Evolutionary conservation across 1,140 invertebrate species (phyloP), one percentile per base, ranked within the genome.

Genomic region (Neuroterus valhalla): DNA sequence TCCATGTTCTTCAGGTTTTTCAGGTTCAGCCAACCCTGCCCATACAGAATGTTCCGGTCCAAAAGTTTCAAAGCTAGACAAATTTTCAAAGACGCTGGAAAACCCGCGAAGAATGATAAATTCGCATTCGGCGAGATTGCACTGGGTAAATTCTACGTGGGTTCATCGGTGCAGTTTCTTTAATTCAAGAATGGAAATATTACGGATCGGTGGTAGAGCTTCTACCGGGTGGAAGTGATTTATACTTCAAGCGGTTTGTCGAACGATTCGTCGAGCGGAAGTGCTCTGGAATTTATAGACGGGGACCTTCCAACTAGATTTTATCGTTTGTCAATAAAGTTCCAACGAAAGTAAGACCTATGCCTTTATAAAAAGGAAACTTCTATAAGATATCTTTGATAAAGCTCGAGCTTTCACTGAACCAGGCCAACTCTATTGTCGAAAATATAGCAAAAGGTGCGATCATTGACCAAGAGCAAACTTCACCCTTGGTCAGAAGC

Each of bases 241-340:
- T 86, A 86, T 83, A 78, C 77, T 78, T 83, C 79, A 80, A 81
- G 80, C 79, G 86, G 85, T 87, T 86, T 86, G 86, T 87, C 84
- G 82, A 87, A 84, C 83, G 83, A 84, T 79, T 82, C 77, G 78
- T 78, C 74, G 75, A 71, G 43, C 80, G 85, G 85, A 85, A 86
- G 84, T 85, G 76, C 75, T 72, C 68, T 26, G 77, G 76, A 73
- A 86, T 86, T 86, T 86, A 86, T 82, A 76, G 82, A 74, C 76
- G 68, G 73, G 46, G 66, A 74, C 72, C 81, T 83, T 83, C 82
- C 81, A 77, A 77, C 82, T 84, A 81, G 82, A 84, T 84, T 85
- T 86, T 86, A 86, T 86, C 84, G 85, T 85, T 86, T 85, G 84
- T 86, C 85, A 86, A 86, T 86, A 86, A 85, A 76, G 81, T 75